Evolutionary conservation across 1,140 invertebrate genomes (phyloP), one percentile per base, ranked within the genome.

Genomic region (Pachyrhynchus sulphureomaculatus): DNA sequence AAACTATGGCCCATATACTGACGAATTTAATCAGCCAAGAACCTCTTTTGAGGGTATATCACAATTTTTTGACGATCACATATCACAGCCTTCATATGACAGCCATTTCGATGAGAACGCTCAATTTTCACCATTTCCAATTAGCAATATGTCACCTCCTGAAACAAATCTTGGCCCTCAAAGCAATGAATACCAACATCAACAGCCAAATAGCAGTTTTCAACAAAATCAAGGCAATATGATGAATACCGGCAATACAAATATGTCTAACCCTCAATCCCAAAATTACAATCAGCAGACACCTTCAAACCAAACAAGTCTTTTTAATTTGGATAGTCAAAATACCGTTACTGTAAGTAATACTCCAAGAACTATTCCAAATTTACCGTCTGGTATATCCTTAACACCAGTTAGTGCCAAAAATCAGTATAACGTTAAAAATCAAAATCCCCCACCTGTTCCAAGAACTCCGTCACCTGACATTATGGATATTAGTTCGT

Each of bases 281-380:
- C 26, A 29, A 10, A 29, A 29, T 10, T 29, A 44, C 15, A 44
- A 23, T 17, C 55, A 57, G 15, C 55, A 57, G 37, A 12, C 34
- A 18, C 15, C 44, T n/a, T 24, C 64, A 3, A 57, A 37, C 15
- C 47, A 52, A 47, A 62, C 36, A 3, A 67, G 48, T 29, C 53
- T 67, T 8, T 48, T 67, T 45, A 67, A 67, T 58, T 23, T 67
- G 23, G 65, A 67, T 47, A 60, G 42, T 39, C 65, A 67, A 34
- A 62, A 47, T 36, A 64, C 54, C 8, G 54, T 64, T 9, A 58
- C 62, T 6, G 49, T 55, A 8, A 34, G n/a, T 12, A 51, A 58
- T 26, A 37, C 47, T 10, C 12, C 23, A 13, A 45, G 59, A 45
- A 57, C 9, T 41, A 52, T 63, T 23, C 52, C 65, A 6, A 56